A percentile compares a stretch with the other conserved stretches of the same genome.
Conservation (phyloP, 2,797 vertebrate species). For the Lepus oiostolus region DNA sequence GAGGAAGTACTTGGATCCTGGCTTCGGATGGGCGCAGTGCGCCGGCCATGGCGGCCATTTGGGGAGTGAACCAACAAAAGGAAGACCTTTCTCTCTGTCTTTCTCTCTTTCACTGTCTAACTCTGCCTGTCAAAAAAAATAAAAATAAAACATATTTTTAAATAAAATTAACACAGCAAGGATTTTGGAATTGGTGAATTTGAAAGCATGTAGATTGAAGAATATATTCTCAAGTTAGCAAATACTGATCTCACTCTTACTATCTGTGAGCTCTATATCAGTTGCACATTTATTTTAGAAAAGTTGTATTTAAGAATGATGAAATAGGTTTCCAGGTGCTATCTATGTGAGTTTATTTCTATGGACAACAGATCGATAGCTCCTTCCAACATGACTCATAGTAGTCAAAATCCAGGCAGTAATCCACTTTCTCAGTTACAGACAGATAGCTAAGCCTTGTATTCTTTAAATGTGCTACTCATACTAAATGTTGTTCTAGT, state of each 20-base stretch:
- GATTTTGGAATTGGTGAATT: not conserved
- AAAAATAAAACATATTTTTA: not conserved
- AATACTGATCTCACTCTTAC: not conserved
- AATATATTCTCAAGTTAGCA: not conserved
- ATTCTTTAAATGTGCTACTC: conserved; percentile 13
- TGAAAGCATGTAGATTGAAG: not conserved
- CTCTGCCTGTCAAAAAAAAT: too few relatives aligned
- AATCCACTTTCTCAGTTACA: conserved; percentile 5
- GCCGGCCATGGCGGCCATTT: too few relatives aligned
- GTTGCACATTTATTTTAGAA: conserved; percentile 63
- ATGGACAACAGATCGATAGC: conserved; percentile 74
- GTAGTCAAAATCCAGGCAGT: not conserved
- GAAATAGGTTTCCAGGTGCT: conserved; percentile 65
- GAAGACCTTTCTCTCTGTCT: too few relatives aligned
- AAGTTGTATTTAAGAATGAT: conserved; percentile 48
- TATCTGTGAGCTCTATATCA: conserved; percentile 4
- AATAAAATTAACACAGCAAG: not conserved
- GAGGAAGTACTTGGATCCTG: too few relatives aligned
- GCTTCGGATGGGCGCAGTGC: too few relatives aligned
- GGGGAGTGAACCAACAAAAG: too few relatives aligned
- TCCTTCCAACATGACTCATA: conserved; percentile 32
- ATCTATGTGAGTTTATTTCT: conserved; percentile 54
- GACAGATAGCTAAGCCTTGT: not conserved
- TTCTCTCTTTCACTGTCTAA: too few relatives aligned
- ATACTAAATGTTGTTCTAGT: not conserved